phyloP scores from a whole-genome alignment of 2,113 vertebrate genomes.

The Phalacrocorax brasilianus region DNA sequence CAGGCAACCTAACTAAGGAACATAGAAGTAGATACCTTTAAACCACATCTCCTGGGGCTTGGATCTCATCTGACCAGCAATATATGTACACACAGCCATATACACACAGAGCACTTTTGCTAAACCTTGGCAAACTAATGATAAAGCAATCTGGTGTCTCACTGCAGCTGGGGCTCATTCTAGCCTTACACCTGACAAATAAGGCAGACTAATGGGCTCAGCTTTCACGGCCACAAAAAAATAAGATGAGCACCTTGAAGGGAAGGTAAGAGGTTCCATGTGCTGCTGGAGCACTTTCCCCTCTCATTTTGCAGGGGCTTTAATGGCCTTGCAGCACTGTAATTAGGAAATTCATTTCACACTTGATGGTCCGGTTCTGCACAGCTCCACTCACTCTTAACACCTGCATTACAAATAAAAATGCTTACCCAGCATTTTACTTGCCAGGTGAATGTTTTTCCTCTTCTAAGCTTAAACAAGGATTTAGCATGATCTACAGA shows the following conservation, averaged over 20 bases:
- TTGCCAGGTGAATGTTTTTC: neutral
- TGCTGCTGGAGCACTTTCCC: neutral
- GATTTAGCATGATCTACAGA: neutral
- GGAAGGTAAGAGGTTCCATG: neutral
- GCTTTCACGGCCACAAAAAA: neutral
- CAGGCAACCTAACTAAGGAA: no score
- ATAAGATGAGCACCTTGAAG: neutral
- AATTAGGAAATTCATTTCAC: neutral
- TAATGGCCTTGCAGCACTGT: neutral
- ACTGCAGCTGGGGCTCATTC: neutral
- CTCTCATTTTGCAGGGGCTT: neutral
- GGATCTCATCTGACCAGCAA: neutral
- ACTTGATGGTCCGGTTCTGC: neutral
- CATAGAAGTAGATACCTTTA: no score
- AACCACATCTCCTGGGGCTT: neutral
- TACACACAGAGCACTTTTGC: no score
- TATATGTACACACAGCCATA: no score
- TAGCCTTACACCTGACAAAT: neutral
- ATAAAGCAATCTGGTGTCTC: no score
- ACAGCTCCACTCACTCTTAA: neutral
- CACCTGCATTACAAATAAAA: neutral
- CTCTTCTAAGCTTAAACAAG: neutral
- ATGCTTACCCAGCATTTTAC: neutral
- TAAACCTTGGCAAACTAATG: no score
- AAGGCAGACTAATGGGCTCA: fast-evolving